These are phyloP conservation scores for Irena cyanogastra DNA, from an alignment of 2,113 vertebrate genomes.

Conservation along the genomic window DNA sequence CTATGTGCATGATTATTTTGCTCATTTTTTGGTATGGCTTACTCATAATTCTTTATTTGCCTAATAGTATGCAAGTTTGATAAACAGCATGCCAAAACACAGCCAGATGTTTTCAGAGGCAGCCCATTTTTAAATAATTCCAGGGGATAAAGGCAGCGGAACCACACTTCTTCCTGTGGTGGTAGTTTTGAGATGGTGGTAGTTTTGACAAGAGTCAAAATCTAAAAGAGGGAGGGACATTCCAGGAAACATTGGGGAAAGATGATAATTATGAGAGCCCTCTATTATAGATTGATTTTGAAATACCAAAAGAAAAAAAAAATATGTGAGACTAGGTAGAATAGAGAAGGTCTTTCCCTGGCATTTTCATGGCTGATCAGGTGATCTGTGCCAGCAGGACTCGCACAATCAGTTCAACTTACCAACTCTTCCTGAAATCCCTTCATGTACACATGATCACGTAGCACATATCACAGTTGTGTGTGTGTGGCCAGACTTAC, in stretches of 20 bases:
- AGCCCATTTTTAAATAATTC: background rate
- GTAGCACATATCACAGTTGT: accelerated
- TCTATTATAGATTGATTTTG: background rate
- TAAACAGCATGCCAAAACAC: background rate
- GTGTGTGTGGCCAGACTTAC: background rate
- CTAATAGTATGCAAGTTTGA: background rate
- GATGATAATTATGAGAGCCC: background rate
- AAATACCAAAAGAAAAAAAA: background rate
- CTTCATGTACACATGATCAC: background rate
- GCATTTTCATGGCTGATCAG: background rate
- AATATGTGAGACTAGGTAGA: background rate
- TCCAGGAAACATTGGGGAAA: background rate
- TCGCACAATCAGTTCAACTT: background rate
- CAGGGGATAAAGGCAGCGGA: background rate
- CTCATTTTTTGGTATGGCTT: background rate
- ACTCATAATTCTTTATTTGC: background rate
- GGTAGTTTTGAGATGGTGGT: background rate
- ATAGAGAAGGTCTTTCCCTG: background rate
- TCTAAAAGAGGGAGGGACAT: background rate
- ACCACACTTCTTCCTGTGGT: background rate
- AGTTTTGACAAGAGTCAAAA: background rate
- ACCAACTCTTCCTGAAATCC: background rate
- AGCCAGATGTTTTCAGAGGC: background rate
- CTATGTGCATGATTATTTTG: background rate
- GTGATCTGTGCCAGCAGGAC: background rate